These are phyloP conservation scores for Heteromurus nitidus DNA, from an alignment of 2,888 invertebrate species.

Conservation along the genomic window DNA sequence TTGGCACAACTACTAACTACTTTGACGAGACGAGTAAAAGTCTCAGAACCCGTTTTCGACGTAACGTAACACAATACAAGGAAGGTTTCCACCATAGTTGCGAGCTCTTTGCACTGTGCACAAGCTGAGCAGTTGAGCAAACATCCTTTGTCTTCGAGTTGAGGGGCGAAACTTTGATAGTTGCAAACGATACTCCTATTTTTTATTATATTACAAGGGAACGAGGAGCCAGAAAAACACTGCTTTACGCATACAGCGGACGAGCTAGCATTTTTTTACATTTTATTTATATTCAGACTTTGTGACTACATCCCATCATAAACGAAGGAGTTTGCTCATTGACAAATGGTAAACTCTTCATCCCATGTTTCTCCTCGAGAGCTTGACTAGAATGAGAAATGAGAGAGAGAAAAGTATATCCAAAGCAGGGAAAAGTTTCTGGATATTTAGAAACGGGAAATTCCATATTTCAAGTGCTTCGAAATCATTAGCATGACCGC, in stretches of 20 bases:
- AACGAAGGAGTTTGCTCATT: background rate
- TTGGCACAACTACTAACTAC: slow-evolving; percentile 4
- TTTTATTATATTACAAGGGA: background rate
- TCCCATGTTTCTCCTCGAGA: background rate
- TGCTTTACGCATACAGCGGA: background rate
- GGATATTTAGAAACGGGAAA: too few species aligned
- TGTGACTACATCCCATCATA: background rate
- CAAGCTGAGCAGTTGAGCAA: background rate
- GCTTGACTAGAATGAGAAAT: background rate
- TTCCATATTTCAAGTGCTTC: background rate
- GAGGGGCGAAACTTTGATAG: slow-evolving; percentile 2
- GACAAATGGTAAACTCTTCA: background rate
- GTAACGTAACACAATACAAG: too few species aligned
- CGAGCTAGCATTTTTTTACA: background rate
- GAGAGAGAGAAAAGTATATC: too few species aligned
- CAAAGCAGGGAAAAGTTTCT: too few species aligned
- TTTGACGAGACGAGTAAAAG: slow-evolving; percentile 4
- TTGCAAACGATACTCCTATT: background rate
- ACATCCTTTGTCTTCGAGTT: background rate
- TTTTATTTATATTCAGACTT: background rate
- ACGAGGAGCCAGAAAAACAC: too few species aligned
- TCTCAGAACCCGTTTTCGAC: too few species aligned
- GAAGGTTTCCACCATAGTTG: too few species aligned
- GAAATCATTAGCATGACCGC: background rate
- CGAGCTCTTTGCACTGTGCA: too few species aligned